Base-by-base conservation (phyloP, 1,140 invertebrate genomes). In the Penaeus japonicus region DNA sequence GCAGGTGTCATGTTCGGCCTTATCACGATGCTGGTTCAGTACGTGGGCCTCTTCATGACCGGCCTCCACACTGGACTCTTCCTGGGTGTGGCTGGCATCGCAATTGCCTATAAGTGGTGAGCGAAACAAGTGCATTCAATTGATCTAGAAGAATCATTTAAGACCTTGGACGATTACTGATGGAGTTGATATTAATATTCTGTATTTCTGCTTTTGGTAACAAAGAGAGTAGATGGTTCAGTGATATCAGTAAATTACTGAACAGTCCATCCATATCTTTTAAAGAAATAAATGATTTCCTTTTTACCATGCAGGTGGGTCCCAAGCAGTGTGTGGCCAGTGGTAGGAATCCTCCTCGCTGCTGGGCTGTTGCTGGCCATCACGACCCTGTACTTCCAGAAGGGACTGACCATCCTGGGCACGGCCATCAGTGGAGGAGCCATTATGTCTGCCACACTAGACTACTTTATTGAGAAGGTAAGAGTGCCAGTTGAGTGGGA, bases 41-140 rank as follows among this genome's bases (percentile, higher is more conserved):
- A 97, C 92, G 95, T 96, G 4, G 96, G 96, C 30, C 94, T 97
- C 18, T 97, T 97, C 92, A 95, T 96, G 93, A 95, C 95, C 18
- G 96, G 96, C n/a, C 95, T 97, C 90, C 95, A 96, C 91, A 95
- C 96, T 0, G 96, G 96, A 15, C 92, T 96, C 18, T 93, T 96
- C 47, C 92, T 95, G 15, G 95, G 94, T 7, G 92, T 95, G 27
- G 94, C 94, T 3, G 93, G 93, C 4, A 92, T 96, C 24, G 93
- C 94, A 27, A 89, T 87, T 88, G 92, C 84, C 89, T 91, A 89
- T 85, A 91, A 88, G 30, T 92, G 81, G 91, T 91, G 75, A 89
- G 87, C 54, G 17, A 0, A 20, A 79, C 4, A 15, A 15, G 15
- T 0, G 47, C 47, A 47, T 15, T 12, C 0, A 47, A 7, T 47